Conservation (phyloP, 2,888 invertebrate genomes). For the Trichacis sp. region DNA sequence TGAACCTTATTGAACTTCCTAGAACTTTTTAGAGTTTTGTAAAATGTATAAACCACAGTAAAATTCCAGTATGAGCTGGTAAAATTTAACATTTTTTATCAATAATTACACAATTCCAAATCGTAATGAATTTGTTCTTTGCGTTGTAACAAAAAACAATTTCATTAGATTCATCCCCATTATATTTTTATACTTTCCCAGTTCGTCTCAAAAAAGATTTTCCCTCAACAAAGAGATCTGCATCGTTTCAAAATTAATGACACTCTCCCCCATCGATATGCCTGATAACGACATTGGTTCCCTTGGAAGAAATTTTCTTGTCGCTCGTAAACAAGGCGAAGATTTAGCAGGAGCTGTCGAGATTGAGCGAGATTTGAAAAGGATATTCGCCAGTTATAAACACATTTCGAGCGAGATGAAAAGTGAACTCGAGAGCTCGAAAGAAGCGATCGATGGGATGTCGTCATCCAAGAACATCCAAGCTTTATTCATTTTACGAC, state of each 20-base stretch:
- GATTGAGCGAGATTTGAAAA: conserved; percentile 30
- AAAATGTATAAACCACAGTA: no score
- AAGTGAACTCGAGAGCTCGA: conserved; percentile 22
- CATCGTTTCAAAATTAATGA: no score
- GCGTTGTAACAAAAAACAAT: neutral
- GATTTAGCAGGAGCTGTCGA: conserved; percentile 16
- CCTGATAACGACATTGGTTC: no score
- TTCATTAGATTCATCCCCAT: neutral
- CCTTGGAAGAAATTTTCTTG: neutral
- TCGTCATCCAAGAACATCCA: neutral
- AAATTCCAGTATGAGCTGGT: neutral
- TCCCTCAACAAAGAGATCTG: no score
- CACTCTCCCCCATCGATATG: no score
- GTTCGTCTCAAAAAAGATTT: no score
- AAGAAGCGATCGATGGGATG: conserved; percentile 18
- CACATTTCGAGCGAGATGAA: conserved; percentile 27
- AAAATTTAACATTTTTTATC: no score
- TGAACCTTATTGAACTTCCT: no score
- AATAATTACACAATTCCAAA: no score
- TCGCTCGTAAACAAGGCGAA: neutral
- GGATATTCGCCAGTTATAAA: conserved; percentile 29
- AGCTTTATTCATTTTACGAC: neutral
- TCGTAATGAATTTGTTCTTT: neutral
- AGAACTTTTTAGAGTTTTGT: no score
- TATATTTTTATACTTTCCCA: no score